Base-by-base conservation (phyloP, 2,113 vertebrate species). In the human (Homo sapiens) region DNA sequence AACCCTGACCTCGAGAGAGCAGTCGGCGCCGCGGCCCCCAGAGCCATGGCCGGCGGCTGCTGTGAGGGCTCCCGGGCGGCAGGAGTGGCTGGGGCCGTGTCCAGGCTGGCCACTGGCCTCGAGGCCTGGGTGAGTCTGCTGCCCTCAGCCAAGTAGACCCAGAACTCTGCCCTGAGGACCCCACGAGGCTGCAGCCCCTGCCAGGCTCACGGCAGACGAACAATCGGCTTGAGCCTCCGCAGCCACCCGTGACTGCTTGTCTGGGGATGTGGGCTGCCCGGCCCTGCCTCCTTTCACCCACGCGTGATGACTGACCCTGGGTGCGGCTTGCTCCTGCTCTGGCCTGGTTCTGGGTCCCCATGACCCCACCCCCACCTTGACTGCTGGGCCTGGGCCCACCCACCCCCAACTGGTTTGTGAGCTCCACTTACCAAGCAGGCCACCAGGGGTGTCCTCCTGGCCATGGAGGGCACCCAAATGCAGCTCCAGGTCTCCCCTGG, bases 381-480 rank as follows among this genome's bases (percentile, higher is more conserved):
- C 25, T 9, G 16, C 57, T 32, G 9, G 2, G 7, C 6, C 57
- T 45, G 9, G 1, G 13, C 6, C 12, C 61, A 30, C 17, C 55
- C 57, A 6, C 13, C 2, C 0, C 27, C 6, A 17, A 16, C 4
- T 8, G 2, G 10, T 0, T 17, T 52, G 70, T 25, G 97, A 97
- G 97, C 97, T 98, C 94, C 81, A 96, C 98, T 98, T 97, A 99
- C 98, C 98, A 38, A 97, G 95, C 78, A 95, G 98, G 96, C 96
- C 89, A 90, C 98, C 75, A 1, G 85, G 96, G 97, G 97, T 91
- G 94, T 96, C 97, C 50, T 92, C 98, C 92, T 92, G 94, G 90
- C 95, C 95, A 13, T 0, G 16, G 1, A 5, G 35, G 75, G 96
- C 13, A 59, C 98, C 98, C 96, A 96, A 94, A 97, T 97, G 94